A percentile compares a stretch with the other conserved stretches of the same genome.
phyloP scores from a whole-genome alignment of 1,140 invertebrate genomes.

The Rhynchophorus ferrugineus region DNA sequence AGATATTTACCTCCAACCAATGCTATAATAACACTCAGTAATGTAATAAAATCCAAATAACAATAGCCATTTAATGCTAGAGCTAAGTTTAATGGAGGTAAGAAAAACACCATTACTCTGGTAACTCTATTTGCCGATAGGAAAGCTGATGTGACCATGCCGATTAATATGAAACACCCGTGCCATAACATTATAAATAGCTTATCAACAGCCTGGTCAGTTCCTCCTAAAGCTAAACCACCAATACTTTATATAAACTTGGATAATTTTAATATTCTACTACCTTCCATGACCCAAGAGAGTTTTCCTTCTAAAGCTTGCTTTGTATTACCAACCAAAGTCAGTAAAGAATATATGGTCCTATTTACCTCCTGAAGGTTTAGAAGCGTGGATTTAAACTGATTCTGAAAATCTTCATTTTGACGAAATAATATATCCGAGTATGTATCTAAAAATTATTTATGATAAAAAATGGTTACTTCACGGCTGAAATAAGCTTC shows the following conservation, averaged over 20 bases:
- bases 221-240: conserved; percentile 41
- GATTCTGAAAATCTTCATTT: conserved; percentile 45
- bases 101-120: conserved; percentile 27
- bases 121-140: conserved; percentile 28
- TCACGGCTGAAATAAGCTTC: conserved; percentile 8
- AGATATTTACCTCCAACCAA: conserved; percentile 30
- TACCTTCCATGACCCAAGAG: conserved; percentile 46
- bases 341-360: conserved; percentile 49
- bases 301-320: conserved; percentile 48
- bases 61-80: conserved; percentile 26
- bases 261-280: background rate
- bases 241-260: conserved; percentile 2
- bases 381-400: conserved; percentile 50
- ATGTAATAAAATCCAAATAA: conserved; percentile 19
- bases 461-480: background rate
- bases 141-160: conserved; percentile 38
- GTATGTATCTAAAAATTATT: conserved; percentile 41
- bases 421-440: conserved; percentile 48
- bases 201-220: conserved; percentile 34
- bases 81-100: conserved; percentile 34
- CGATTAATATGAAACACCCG: conserved; percentile 30
- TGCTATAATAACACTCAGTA: conserved; percentile 19
- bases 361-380: conserved; percentile 54
- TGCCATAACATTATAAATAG: conserved; percentile 35
- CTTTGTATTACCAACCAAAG: conserved; percentile 46